A percentile compares a stretch with the other conserved stretches of the same genome.
These are phyloP conservation scores for Ophraella communa DNA, from an alignment of 2,888 invertebrate species.

Conservation along the genomic window DNA sequence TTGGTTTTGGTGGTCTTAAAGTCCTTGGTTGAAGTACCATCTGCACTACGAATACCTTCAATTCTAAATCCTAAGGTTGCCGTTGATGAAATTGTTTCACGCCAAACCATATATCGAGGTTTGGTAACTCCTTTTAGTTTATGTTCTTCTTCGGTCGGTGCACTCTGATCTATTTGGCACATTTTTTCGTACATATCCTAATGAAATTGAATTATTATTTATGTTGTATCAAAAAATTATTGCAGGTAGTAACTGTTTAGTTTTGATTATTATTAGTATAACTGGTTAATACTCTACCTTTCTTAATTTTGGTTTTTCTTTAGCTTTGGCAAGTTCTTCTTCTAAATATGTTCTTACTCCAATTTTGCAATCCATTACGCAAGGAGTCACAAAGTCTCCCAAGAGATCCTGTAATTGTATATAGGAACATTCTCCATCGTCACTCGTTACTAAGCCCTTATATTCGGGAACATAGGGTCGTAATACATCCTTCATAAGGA, in stretches of 20 bases:
- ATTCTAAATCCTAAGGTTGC: slow-evolving; percentile 95
- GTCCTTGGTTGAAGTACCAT: slow-evolving; percentile 91
- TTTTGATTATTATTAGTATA: not conserved
- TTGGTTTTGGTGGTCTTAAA: slow-evolving; percentile 91
- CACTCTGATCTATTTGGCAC: slow-evolving; percentile 89
- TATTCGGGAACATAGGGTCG: slow-evolving; percentile 92
- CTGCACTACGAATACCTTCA: slow-evolving; percentile 90
- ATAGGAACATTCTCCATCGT: slow-evolving; percentile 83
- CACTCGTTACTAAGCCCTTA: slow-evolving; percentile 83
- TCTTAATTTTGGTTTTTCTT: slow-evolving; percentile 90
- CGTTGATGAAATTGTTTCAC: slow-evolving; percentile 97
- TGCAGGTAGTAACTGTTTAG: too few species aligned
- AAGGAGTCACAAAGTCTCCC: slow-evolving; percentile 89
- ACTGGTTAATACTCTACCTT: slow-evolving; percentile 66
- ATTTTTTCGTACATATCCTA: slow-evolving; percentile 98
- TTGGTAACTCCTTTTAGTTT: slow-evolving; percentile 90
- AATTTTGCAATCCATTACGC: slow-evolving; percentile 97
- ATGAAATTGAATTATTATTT: slow-evolving; percentile 38
- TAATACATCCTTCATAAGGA: slow-evolving; percentile 86
- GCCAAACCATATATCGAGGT: slow-evolving; percentile 93
- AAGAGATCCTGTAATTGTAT: slow-evolving; percentile 92
- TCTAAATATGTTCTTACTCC: slow-evolving; percentile 94
- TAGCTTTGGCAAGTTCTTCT: slow-evolving; percentile 92
- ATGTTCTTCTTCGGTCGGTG: slow-evolving; percentile 91
- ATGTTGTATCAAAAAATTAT: not conserved